These are phyloP conservation scores for Callithrix jacchus DNA, from an alignment of 2,113 vertebrate genomes.

Conservation along the genomic window DNA sequence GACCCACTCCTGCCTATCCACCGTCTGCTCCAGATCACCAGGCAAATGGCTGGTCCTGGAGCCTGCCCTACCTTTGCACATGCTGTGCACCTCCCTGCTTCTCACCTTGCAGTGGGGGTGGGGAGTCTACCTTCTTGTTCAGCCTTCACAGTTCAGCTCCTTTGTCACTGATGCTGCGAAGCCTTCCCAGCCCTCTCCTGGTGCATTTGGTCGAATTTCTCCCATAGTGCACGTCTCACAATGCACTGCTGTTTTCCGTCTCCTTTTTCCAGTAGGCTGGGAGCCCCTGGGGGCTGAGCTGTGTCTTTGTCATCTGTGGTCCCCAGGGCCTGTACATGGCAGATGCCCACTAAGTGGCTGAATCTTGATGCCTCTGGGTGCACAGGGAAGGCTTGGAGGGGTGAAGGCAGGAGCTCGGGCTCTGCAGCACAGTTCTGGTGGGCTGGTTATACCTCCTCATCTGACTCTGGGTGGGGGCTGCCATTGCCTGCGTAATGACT, in stretches of 20 bases:
- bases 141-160: neutral
- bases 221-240: rapidly evolving
- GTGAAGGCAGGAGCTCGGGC: neutral
- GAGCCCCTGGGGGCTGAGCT: neutral
- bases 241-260: neutral
- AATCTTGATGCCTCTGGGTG: neutral
- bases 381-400: neutral
- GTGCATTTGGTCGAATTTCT: neutral
- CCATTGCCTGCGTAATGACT: neutral
- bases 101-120: no score
- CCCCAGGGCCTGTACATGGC: neutral
- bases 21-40: neutral
- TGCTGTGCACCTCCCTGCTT: neutral
- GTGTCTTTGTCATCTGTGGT: neutral
- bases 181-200: neutral
- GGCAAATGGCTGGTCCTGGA: neutral
- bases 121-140: neutral
- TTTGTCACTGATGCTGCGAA: neutral
- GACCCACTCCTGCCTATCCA: neutral
- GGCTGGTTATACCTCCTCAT: neutral
- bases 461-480: neutral
- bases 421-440: no score
- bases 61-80: neutral
- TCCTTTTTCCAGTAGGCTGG: neutral
- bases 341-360: neutral